These are phyloP conservation scores for Uromys caudimaculatus DNA, from an alignment of 2,797 vertebrate species.

Conservation along the genomic window DNA sequence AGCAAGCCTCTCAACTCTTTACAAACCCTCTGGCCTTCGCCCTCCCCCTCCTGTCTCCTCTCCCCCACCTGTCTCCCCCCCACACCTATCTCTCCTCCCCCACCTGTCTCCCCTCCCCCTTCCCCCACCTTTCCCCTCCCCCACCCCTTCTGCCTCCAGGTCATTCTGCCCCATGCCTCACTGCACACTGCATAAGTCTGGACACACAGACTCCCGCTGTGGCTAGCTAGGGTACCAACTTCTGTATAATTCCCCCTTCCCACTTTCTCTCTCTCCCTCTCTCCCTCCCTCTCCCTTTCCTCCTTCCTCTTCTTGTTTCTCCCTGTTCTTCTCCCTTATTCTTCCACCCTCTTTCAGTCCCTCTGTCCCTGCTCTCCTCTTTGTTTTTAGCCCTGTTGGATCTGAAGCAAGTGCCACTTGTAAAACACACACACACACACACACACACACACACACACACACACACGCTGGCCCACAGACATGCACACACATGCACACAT, in stretches of 20 bases:
- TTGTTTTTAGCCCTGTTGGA: background rate
- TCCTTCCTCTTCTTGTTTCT: background rate
- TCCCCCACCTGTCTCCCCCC: no score
- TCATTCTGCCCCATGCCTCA: background rate
- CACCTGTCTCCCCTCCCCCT: no score
- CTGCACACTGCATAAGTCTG: background rate
- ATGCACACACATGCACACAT: rapidly evolving
- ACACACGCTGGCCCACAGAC: background rate
- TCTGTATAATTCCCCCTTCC: background rate
- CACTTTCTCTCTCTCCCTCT: no score
- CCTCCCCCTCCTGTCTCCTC: background rate
- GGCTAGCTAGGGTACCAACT: background rate
- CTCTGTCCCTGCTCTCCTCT: background rate
- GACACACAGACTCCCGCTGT: background rate
- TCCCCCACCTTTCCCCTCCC: no score
- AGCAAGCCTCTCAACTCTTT: background rate
- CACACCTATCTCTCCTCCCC: no score
- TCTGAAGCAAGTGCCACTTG: background rate
- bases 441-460: background rate
- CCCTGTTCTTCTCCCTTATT: background rate
- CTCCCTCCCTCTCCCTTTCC: no score
- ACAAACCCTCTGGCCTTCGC: background rate
- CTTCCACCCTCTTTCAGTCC: background rate
- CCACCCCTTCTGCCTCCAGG: background rate
- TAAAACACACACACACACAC: background rate